Conservation (phyloP, 2,888 invertebrate species). For the Rhimphoctona megacephalus region DNA sequence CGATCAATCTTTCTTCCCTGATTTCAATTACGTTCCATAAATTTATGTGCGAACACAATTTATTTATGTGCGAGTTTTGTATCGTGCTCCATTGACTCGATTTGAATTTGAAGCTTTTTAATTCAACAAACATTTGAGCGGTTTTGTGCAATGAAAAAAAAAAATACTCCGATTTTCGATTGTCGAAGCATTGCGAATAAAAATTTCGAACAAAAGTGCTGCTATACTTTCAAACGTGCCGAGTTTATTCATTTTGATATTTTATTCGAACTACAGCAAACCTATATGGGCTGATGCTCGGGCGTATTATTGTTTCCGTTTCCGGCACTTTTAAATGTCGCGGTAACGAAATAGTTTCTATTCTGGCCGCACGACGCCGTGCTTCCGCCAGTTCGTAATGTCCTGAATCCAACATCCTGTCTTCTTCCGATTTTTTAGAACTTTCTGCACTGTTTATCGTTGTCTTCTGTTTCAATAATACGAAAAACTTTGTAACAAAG, state of each 20-base stretch:
- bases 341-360: conserved; percentile 76
- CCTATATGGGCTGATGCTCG: conserved; percentile 77
- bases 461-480: conserved; percentile 66
- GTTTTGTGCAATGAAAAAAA: neutral
- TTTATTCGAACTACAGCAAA: conserved; percentile 76
- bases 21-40: conserved; percentile 51
- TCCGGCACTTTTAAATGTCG: conserved; percentile 68
- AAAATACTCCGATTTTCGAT: neutral
- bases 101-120: neutral
- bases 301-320: conserved; percentile 72
- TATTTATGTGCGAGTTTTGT: neutral
- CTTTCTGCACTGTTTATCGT: conserved; percentile 73
- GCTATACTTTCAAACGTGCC: conserved; percentile 29
- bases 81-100: neutral
- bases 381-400: conserved; percentile 82
- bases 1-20: conserved; percentile 79
- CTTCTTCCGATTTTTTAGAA: conserved; percentile 78
- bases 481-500: neutral
- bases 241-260: conserved; percentile 74
- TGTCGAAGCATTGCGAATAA: conserved; percentile 13
- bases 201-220: conserved; percentile 27
- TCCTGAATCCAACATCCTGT: conserved; percentile 82
- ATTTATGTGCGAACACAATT: neutral
- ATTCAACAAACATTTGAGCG: neutral
- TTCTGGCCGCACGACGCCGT: conserved; percentile 79